Evolutionary conservation across 2,113 vertebrate species (phyloP).

Genomic region (Nanorana parkeri): DNA sequence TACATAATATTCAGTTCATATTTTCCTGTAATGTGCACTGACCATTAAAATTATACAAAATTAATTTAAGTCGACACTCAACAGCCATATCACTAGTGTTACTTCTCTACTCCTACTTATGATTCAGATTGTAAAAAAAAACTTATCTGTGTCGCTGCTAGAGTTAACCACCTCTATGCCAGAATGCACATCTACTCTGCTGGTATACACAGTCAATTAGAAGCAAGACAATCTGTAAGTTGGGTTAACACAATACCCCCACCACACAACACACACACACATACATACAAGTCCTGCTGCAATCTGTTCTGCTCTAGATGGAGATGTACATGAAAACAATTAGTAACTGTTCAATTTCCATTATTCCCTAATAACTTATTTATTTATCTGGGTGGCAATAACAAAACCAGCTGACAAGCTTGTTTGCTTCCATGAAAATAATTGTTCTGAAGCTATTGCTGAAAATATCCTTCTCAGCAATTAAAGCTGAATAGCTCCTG

Average conservation of each 20-base stretch:
- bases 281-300: neutral
- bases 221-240: neutral
- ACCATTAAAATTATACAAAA: constrained; percentile 25
- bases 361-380: constrained; percentile 29
- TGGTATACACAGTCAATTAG: neutral
- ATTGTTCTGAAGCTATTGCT: constrained; percentile 33
- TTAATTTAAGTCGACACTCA: constrained; percentile 40
- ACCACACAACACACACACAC: no score
- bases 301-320: neutral
- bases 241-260: neutral
- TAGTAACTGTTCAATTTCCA: neutral
- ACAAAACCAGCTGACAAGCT: constrained; percentile 46
- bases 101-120: constrained; percentile 38
- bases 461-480: constrained; percentile 35
- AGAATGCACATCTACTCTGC: neutral
- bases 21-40: constrained; percentile 11
- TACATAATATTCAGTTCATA: neutral
- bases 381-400: constrained; percentile 40
- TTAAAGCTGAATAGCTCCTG: constrained; percentile 36
- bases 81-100: constrained; percentile 44
- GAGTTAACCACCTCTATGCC: constrained; percentile 12
- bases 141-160: constrained; percentile 30
- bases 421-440: constrained; percentile 42
- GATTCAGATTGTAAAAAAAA: constrained; percentile 23
- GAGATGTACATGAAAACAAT: constrained; percentile 14